Conservation (phyloP, 2,113 vertebrate species). For the Trichomycterus rosablanca region DNA sequence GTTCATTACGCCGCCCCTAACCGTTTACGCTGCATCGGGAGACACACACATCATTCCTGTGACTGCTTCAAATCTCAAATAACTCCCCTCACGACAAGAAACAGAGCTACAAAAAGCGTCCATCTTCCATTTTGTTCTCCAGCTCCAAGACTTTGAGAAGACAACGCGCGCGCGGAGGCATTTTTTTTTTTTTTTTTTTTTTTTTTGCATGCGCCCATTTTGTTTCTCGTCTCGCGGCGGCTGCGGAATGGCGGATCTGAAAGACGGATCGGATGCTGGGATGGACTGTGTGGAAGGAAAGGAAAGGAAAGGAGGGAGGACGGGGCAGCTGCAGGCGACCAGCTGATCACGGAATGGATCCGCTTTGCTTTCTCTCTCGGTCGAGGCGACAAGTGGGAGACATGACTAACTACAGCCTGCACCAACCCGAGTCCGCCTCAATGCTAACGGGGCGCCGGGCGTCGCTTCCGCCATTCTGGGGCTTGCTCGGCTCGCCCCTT, state of each 20-base stretch:
- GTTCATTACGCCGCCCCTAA: constrained; percentile 78
- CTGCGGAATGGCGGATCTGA: constrained; percentile 59
- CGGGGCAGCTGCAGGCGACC: constrained; percentile 74
- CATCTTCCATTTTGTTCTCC: constrained; percentile 43
- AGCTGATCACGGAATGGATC: constrained; percentile 74
- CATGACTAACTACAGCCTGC: constrained; percentile 67
- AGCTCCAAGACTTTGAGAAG: constrained; percentile 31
- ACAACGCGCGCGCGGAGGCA: background rate
- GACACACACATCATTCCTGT: constrained; percentile 71
- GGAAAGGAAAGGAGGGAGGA: constrained; percentile 38
- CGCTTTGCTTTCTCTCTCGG: constrained; percentile 67
- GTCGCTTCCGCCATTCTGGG: constrained; percentile 63
- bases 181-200: no score
- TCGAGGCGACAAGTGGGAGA: constrained; percentile 57
- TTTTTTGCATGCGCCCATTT: constrained; percentile 58
- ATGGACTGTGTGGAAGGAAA: constrained; percentile 70
- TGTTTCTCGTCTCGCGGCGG: constrained; percentile 39
- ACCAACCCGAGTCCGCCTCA: constrained; percentile 65
- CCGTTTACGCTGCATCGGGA: constrained; percentile 73
- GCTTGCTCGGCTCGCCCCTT: constrained; percentile 26
- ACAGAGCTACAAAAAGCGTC: constrained; percentile 44
- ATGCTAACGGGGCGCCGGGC: constrained; percentile 56
- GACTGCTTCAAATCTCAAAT: constrained; percentile 79
- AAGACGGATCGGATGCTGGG: constrained; percentile 59
- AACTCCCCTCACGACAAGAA: constrained; percentile 66